Evolutionary conservation across 2,888 invertebrate genomes (phyloP), one percentile per base, ranked within the genome.

Genomic region (Eucriotettix oculatus): DNA sequence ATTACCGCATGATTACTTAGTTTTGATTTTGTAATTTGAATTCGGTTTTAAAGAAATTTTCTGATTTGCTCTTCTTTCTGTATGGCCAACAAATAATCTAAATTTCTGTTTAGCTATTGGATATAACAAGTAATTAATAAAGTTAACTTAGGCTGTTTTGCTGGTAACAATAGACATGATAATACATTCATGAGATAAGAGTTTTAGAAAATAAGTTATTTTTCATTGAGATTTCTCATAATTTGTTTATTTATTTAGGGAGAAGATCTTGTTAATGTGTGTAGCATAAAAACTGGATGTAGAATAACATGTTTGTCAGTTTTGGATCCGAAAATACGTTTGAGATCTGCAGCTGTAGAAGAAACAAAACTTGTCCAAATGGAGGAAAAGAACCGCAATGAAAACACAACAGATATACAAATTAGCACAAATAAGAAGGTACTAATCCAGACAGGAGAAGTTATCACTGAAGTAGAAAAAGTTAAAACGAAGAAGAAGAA

Each of bases 261-360:
- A 66, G 68, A 66, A 60, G 71, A 66, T 67, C 83, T 68, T 68
- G 72, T 67, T 10, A 78, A 83, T 71, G 71, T 85, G 64, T 78
- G 81, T 52, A 76, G 76, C 60, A 74, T 77, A n/a, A 82, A 80
- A 70, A 80, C 83, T 56, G 82, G 81, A 9, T 86, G 86, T 69
- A 78, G 90, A 68, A 81, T 89, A 14, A 88, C 87, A 16, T 88
- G 88, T 69, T 71, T 90, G 58, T 75, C 80, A 59, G 71, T 88
- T 42, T 75, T 83, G 48, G 62, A 66, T 59, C n/a, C 43, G 11
- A 29, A 29, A 29, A 2, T 29, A 29, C 29, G 29, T 2, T 9
- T 55, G 57, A 48, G 43, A 53, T 57, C 17, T 52, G 29, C 12
- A 54, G 41, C 12, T 48, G 42, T 40, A 54, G 16, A 43, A 41